A percentile compares a stretch with the other conserved stretches of the same genome.
phyloP scores from a whole-genome alignment of 2,888 invertebrate genomes.

The Andrena bucephala region DNA sequence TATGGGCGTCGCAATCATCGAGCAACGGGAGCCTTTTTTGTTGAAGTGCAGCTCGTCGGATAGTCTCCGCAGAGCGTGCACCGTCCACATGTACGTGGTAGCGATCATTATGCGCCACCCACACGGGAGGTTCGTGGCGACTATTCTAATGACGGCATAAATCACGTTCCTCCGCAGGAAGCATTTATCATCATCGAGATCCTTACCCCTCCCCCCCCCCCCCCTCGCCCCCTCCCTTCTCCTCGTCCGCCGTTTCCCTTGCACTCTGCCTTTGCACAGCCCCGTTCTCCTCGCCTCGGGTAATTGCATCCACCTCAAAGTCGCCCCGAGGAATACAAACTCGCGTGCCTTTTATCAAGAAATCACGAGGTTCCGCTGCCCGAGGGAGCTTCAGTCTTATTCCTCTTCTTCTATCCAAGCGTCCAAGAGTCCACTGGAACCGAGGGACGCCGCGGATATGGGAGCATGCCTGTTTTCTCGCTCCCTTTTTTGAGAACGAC shows the following conservation, averaged over 20 bases:
- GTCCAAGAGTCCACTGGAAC: not conserved
- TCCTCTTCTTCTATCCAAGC: not conserved
- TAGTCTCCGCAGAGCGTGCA: conserved; percentile 15
- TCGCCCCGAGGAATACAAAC: conserved; percentile 36
- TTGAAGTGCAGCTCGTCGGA: conserved; percentile 30
- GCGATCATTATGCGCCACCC: conserved; percentile 77
- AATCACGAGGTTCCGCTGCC: conserved; percentile 33
- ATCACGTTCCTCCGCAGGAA: conserved; percentile 76
- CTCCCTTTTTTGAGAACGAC: not conserved
- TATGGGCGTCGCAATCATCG: conserved; percentile 59
- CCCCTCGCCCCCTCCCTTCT: conserved; percentile 17
- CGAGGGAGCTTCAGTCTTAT: not conserved
- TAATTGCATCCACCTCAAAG: conserved; percentile 18
- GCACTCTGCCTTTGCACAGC: conserved; percentile 12
- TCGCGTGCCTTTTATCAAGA: conserved; percentile 37
- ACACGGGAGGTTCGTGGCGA: conserved; percentile 72
- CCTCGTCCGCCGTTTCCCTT: conserved; percentile 7
- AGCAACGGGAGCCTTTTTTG: conserved; percentile 49
- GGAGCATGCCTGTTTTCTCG: not conserved
- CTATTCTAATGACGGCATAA: conserved; percentile 80
- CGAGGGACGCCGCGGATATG: conserved; percentile 7
- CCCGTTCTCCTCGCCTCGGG: conserved; percentile 16
- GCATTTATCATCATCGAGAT: conserved; percentile 80
- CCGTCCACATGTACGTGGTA: conserved; percentile 51
- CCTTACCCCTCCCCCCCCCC: conserved; percentile 53